Evolutionary conservation across 2,797 vertebrate genomes (phyloP).

Genomic region (Euphonia xanthogaster): DNA sequence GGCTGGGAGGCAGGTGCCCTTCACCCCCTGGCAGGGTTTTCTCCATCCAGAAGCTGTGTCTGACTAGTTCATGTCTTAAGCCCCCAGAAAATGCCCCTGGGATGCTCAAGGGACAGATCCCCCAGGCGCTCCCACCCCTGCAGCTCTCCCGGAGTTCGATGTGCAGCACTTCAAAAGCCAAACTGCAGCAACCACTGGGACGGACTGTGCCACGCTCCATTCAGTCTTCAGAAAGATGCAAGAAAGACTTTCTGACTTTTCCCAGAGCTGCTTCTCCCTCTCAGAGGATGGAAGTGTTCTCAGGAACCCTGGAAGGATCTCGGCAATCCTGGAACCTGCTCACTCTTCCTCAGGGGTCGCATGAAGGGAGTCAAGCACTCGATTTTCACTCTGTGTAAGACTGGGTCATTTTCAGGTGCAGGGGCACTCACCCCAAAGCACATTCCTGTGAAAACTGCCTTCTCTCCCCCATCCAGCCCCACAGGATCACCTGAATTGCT

Average conservation of each 20-base stretch:
- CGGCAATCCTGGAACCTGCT: background rate
- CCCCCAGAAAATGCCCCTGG: background rate
- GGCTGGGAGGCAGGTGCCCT: background rate
- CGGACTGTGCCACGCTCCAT: background rate
- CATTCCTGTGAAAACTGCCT: background rate
- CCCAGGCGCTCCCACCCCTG: accelerated
- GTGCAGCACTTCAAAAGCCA: background rate
- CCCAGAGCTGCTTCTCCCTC: background rate
- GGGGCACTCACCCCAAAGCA: background rate
- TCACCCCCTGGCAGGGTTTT: background rate
- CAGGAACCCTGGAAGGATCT: background rate
- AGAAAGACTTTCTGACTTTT: background rate
- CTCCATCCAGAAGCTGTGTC: background rate
- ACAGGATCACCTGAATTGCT: background rate
- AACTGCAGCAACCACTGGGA: background rate
- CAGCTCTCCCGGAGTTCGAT: background rate
- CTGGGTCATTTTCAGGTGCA: background rate
- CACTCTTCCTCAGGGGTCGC: background rate
- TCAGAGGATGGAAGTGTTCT: background rate
- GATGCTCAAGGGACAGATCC: background rate
- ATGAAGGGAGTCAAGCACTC: background rate
- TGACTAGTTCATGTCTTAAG: background rate
- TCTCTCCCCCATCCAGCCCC: background rate
- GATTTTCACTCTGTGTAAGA: background rate
- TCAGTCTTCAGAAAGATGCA: background rate